Conservation (phyloP, 2,797 vertebrate species). For the Champsocephalus gunnari region DNA sequence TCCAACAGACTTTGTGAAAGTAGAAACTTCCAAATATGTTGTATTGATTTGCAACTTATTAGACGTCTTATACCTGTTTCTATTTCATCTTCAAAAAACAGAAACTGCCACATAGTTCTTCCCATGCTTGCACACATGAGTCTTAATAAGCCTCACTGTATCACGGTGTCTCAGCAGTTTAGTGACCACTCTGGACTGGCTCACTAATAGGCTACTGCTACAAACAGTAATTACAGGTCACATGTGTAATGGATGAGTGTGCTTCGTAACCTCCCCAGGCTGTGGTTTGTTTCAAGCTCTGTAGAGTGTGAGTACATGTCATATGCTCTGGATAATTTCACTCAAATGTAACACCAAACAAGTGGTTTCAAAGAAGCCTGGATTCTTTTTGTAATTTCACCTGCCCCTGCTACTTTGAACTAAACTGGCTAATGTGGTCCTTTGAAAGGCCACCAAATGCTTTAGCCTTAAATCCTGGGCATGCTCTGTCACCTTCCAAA, state of each 20-base stretch:
- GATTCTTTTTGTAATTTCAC: constrained; percentile 70
- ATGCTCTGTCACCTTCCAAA: constrained; percentile 92
- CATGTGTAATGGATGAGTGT: constrained; percentile 63
- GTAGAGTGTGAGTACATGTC: constrained; percentile 25
- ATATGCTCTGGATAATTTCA: neutral
- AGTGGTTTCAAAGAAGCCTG: constrained; percentile 9
- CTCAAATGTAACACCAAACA: constrained; percentile 5
- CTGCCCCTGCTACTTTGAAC: constrained; percentile 84
- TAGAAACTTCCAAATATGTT: constrained; percentile 28
- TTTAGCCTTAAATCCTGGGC: constrained; percentile 88
- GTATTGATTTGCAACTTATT: constrained; percentile 50
- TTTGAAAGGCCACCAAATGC: constrained; percentile 87
- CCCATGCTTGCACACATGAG: constrained; percentile 33
- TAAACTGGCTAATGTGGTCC: constrained; percentile 83
- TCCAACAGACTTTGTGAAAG: constrained; percentile 64
- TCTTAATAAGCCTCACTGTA: constrained; percentile 53
- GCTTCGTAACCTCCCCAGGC: constrained; percentile 58
- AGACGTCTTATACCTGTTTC: constrained; percentile 22
- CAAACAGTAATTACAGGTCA: constrained; percentile 78
- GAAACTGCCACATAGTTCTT: constrained; percentile 25
- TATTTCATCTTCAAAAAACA: constrained; percentile 20
- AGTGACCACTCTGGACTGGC: constrained; percentile 59
- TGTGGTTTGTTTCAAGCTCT: constrained; percentile 53
- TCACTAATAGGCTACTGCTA: constrained; percentile 57
- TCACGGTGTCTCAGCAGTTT: constrained; percentile 81